Percentiles rank a stretch among this genome's conserved stretches.
Conservation (phyloP, 2,113 vertebrate species). For the Triplophysa dalaica region DNA sequence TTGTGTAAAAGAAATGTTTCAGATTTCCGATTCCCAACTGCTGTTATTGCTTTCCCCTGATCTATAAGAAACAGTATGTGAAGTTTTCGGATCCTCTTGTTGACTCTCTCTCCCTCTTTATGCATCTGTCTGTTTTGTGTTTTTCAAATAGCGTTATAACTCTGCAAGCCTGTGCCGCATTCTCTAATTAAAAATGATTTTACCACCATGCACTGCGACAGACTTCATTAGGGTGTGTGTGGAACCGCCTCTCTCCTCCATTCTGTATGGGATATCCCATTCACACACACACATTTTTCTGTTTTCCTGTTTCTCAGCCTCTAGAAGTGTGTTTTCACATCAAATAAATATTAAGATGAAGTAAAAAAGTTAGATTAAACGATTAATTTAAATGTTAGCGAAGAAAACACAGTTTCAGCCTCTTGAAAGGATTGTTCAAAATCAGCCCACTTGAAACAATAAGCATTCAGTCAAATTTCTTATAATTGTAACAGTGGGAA, state of each 20-base stretch:
- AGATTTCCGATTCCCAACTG: constrained; percentile 65
- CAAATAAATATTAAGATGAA: constrained; percentile 68
- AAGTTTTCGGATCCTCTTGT: constrained; percentile 56
- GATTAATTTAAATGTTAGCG: constrained; percentile 65
- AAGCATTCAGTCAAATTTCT: constrained; percentile 74
- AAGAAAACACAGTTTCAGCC: constrained; percentile 64
- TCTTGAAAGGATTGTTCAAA: constrained; percentile 62
- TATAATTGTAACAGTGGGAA: constrained; percentile 78
- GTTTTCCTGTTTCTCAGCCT: constrained; percentile 49
- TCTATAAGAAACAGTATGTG: constrained; percentile 58
- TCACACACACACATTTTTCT: constrained; percentile 60
- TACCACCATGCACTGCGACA: constrained; percentile 70
- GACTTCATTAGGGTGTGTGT: constrained; percentile 74
- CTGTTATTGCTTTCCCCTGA: constrained; percentile 64
- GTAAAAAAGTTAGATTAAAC: constrained; percentile 65
- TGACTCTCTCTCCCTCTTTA: constrained; percentile 12
- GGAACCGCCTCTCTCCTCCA: constrained; percentile 61
- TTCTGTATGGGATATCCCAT: constrained; percentile 67
- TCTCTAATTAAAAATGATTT: constrained; percentile 75
- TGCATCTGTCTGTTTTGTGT: constrained; percentile 12
- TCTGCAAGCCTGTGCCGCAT: constrained; percentile 63
- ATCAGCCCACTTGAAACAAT: constrained; percentile 76
- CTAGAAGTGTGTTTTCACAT: constrained; percentile 54
- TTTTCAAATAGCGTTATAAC: constrained; percentile 64
- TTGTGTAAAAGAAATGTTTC: constrained; percentile 64